These are phyloP conservation scores for Coenonympha glycerion DNA, from an alignment of 2,888 invertebrate species.

Conservation along the genomic window DNA sequence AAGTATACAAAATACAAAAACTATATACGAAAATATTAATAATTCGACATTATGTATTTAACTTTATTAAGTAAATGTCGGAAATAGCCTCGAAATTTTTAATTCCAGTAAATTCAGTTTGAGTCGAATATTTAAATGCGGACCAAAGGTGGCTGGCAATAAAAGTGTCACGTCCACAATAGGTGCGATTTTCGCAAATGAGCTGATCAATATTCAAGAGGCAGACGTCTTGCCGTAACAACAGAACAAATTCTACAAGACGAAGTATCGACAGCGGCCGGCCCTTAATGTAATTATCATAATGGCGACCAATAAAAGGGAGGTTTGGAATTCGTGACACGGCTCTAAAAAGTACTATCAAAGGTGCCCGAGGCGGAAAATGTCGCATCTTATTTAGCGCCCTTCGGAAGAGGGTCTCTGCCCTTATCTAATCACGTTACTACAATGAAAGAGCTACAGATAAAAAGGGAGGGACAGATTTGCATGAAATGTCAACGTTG, in stretches of 20 bases:
- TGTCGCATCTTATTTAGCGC: slow-evolving; percentile 73
- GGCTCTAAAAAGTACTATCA: slow-evolving; percentile 73
- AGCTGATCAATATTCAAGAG: slow-evolving; percentile 70
- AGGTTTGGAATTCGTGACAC: slow-evolving; percentile 70
- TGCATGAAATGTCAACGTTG: slow-evolving; percentile 69
- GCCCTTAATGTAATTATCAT: slow-evolving; percentile 73
- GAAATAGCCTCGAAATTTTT: slow-evolving; percentile 23
- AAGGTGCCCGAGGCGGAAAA: slow-evolving; percentile 72
- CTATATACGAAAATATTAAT: slow-evolving; percentile 27
- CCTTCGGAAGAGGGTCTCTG: slow-evolving; percentile 57
- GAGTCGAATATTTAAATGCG: slow-evolving; percentile 35
- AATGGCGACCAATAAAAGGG: slow-evolving; percentile 74
- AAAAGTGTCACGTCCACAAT: slow-evolving; percentile 70
- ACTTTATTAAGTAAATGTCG: neutral
- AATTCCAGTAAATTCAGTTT: slow-evolving; percentile 45
- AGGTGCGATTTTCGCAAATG: slow-evolving; percentile 71
- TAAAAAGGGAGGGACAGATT: slow-evolving; percentile 69
- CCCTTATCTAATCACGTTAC: slow-evolving; percentile 68
- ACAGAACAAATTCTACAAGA: slow-evolving; percentile 71
- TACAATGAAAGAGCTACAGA: slow-evolving; percentile 62
- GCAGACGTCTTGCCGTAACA: slow-evolving; percentile 66
- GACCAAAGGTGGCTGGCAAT: slow-evolving; percentile 39
- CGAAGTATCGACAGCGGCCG: slow-evolving; percentile 68
- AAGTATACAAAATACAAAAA: neutral
- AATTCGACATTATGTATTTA: neutral